Evolutionary conservation across 2,888 invertebrate genomes (phyloP), one percentile per base, ranked within the genome.

Genomic region (Scotopteryx bipunctaria): DNA sequence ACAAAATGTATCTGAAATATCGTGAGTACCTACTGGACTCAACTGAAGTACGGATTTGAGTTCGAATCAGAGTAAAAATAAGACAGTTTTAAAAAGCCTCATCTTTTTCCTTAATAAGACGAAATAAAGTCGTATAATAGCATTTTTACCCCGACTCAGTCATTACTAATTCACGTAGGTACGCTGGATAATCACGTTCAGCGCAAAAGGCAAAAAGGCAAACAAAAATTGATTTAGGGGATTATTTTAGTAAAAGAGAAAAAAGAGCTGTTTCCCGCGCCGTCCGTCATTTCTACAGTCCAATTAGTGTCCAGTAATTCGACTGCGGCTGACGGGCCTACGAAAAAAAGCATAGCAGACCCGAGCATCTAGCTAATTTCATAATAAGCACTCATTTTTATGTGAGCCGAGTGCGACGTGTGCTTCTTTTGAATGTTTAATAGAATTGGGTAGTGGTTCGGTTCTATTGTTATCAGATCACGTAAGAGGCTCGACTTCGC

Each of bases 341-440:
- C 73, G 73, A 72, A 85, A 86, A 88, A 86, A 86, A 83, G 78
- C 66, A 66, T 66, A 77, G 75, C 77, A 74, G 73, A 75, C 78
- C 67, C 67, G 70, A 71, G 74, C 78, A 78, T 78, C 76, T 72
- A 76, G 81, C 79, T 89, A 90, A 90, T 91, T 90, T 85, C 87
- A 86, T 89, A 88, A 91, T 84, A 89, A 82, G 79, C 78, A 81
- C 81, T 86, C 83, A 90, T 90, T 91, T 91, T 89, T 90, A 87
- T 84, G 84, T 86, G 76, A 81, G 80, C 59, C 74, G 78, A 67
- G 76, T 61, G 60, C 73, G 79, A 80, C 76, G 80, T 83, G 77
- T 78, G 77, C 69, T 75, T 57, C 66, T 69, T 54, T 61, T 87
- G 85, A 88, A 90, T 87, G 76, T 86, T 89, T 89, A 81, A 90